Base-by-base conservation (phyloP, 2,888 invertebrate genomes). In the Drosophila melanosoma region DNA sequence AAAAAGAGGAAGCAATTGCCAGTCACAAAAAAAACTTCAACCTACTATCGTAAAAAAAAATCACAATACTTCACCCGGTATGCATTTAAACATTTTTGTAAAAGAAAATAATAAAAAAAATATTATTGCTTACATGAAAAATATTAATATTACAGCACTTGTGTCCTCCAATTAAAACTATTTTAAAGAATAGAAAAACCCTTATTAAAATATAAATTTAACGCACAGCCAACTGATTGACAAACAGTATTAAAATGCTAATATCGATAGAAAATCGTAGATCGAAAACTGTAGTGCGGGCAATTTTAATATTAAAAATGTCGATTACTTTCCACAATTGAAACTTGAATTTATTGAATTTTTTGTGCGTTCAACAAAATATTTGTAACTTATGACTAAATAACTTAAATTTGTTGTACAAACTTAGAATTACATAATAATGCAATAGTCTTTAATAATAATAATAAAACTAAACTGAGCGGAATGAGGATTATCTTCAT, bases 401-500 rank as follows among this genome's bases (percentile, higher is more conserved):
- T 86, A 85, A 89, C 89, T 85, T 89, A 85, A 86, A 76, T 70
- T 69, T 68, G 69, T 70, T 86, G 75, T 74, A 73, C 60, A 76
- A 72, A 69, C 87, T 88, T 88, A 85, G 35, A 83, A 81, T 71
- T 85, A 85, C 61, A 81, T 76, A 86, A 84, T 86, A 84, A 85
- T 80, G 72, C 68, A 83, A 76, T 72, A 77, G 77, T 76, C 63
- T 72, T 77, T 65, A 53, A 76, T 71, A 54, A 65, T 68, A 76
- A 69, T 68, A 60, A 64, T 68, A 76, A 69, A 82, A 74, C 74
- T 80, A 56, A 77, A 66, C 71, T 79, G 79, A 73, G 71, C 74
- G 87, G 87, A 89, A 89, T 88, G 82, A 69, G 71, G 60, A 83
- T 76, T 60, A 59, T 59, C 23, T 45, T 45, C 8, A 45, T 45